phyloP scores from a whole-genome alignment of 2,113 vertebrate genomes.

The Bettongia penicillata region DNA sequence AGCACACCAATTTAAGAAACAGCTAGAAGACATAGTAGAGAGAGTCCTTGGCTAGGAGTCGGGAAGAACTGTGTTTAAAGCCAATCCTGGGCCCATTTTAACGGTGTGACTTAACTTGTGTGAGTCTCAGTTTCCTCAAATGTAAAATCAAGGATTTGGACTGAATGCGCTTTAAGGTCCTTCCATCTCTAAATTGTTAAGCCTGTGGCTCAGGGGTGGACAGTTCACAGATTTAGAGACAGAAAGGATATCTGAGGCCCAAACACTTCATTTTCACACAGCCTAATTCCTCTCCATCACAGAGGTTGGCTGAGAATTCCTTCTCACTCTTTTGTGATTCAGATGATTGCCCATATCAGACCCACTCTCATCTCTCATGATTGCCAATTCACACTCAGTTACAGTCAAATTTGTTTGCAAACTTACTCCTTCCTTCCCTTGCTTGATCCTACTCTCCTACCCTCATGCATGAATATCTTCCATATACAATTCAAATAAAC shows the following conservation, averaged over 20 bases:
- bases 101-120: background rate
- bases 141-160: conserved; percentile 1
- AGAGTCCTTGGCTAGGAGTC: background rate
- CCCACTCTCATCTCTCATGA: background rate
- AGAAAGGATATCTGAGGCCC: background rate
- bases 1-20: background rate
- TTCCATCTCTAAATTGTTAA: background rate
- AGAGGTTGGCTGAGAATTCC: background rate
- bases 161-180: background rate
- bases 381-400: background rate
- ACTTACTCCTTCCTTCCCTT: background rate
- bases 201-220: background rate
- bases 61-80: background rate
- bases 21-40: too few relatives aligned
- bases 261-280: background rate
- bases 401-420: background rate
- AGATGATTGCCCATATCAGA: background rate
- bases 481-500: background rate
- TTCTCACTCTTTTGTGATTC: background rate
- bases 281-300: background rate
- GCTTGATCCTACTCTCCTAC: background rate
- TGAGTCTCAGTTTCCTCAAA: background rate
- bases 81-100: conserved; percentile 2
- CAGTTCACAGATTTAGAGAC: background rate
- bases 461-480: background rate